Evolutionary conservation across 2,113 vertebrate genomes (phyloP), one percentile per base, ranked within the genome.

Genomic region (Cheilinus undulatus): DNA sequence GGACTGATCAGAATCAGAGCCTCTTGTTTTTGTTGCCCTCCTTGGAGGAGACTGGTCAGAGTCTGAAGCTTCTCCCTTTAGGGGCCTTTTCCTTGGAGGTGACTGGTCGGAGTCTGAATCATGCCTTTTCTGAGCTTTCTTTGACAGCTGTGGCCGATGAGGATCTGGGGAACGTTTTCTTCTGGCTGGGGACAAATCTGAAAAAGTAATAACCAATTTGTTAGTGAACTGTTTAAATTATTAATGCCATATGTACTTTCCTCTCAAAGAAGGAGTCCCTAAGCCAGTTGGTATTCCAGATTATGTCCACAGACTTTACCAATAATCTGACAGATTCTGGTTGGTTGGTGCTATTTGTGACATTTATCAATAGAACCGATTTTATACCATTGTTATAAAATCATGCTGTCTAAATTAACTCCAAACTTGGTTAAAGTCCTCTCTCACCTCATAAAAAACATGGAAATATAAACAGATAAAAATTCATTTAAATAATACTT

Each of bases 1-100:
- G 3, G 86, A 95, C 3, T 86, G 73, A 74, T 94, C 91, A 0
- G 94, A 93, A 57, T 92, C 91, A 5, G 92, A 94, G 17, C 13
- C 49, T 28, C 0, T 69, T 38, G 19, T 45, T 52, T 77, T 77
- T 26, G 76, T 69, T 2, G 15, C 42, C 61, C 71, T 92, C 40
- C 90, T 76, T 0, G 88, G 91, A 11, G 93, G 91, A 7, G 86
- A 95, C 0, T 83, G 80, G 63, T 77, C 94, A 49, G 88, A 34
- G 56, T 89, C 80, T 50, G 76, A 75, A 34, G 63, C 64, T 12
- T 40, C 48, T 43, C 49, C 17, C 0, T 72, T 79, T 1, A 9
- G 0, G 24, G 20, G 0, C 5, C 68, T 83, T 64, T 84, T 78
- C 26, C 56, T 52, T 0, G 65, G 90, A 5, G 86, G 83, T 34